Base-by-base conservation (phyloP, 2,797 vertebrate species). In the Odontamblyopus lacepedii region DNA sequence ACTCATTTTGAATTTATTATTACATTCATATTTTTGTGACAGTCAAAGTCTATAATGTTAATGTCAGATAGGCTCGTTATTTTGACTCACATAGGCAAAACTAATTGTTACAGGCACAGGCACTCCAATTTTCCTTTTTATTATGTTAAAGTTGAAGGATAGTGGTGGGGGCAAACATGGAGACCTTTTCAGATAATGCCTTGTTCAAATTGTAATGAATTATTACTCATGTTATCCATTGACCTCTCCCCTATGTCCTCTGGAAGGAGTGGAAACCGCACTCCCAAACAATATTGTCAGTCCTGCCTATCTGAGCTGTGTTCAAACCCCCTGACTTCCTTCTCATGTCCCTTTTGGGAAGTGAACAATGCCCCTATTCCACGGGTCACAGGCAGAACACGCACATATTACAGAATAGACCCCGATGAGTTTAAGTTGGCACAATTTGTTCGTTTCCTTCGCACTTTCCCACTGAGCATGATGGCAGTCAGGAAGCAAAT, bases 351-450 rank as follows among this genome's bases (percentile, higher is more conserved):
- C 79, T 77, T 80, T 87, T 88, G 88, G 88, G 92, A 87, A 85
- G 91, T 90, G 95, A 96, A 95, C 93, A 92, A 93, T 95, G 87
- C 85, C 83, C 87, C 91, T 91, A 48, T 83, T 94, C 94, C 92
- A 91, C 91, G 92, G 94, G 88, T 80, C 92, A 88, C 89, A 88
- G 92, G 76, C 0, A 87, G 89, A 95, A 93, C 91, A 89, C 51
- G 29, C 60, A 26, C 72, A 76, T 83, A 88, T 87, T 82, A 82
- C 82, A 80, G 78, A 72, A 29, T 86, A 71, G 83, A 89, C 90
- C 90, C 70, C 0, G 87, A 77, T 87, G 65, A 83, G 89, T 66
- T 67, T 67, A 18, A 29, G 84, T 91, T 85, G 78, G 71, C 71
- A 77, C 72, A 72, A 89, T 84, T 85, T 83, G 71, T 11, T 90